Conservation (phyloP, 1,140 invertebrate genomes). For the Epicauta chinensis region DNA sequence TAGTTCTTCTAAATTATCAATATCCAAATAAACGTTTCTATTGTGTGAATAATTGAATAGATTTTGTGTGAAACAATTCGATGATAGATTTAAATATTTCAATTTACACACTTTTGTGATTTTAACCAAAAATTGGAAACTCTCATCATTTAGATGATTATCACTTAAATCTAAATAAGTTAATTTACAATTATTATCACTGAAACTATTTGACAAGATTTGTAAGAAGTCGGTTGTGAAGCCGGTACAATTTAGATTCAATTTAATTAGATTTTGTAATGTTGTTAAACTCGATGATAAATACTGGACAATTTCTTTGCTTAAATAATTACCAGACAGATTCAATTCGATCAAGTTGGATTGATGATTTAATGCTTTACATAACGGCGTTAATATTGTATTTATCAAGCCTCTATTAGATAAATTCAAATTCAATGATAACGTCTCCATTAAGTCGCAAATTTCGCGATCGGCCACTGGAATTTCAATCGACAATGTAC, state of each 20-base stretch:
- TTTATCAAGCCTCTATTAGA: conserved; percentile 45
- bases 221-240: conserved; percentile 46
- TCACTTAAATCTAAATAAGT: conserved; percentile 56
- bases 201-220: conserved; percentile 23
- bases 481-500: too few species aligned
- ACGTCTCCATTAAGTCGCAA: conserved; percentile 46
- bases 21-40: conserved; percentile 42
- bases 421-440: conserved; percentile 51
- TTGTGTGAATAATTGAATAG: conserved; percentile 24
- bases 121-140: conserved; percentile 39
- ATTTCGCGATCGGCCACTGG: conserved; percentile 44
- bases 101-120: conserved; percentile 43
- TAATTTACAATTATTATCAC: conserved; percentile 39
- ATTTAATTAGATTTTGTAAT: conserved; percentile 47
- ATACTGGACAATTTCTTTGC: conserved; percentile 50
- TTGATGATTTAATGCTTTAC: conserved; percentile 55
- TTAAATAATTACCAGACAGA: conserved; percentile 53
- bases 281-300: conserved; percentile 51
- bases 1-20: conserved; percentile 45
- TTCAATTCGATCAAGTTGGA: conserved; percentile 52
- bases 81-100: conserved; percentile 44
- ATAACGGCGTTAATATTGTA: conserved; percentile 48
- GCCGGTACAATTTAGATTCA: conserved; percentile 52
- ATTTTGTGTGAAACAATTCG: conserved; percentile 43
- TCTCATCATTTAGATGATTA: conserved; percentile 53